A percentile compares a stretch with the other conserved stretches of the same genome.
Evolutionary conservation across 2,113 vertebrate species (phyloP).

Genomic region (Semicossyphus pulcher): DNA sequence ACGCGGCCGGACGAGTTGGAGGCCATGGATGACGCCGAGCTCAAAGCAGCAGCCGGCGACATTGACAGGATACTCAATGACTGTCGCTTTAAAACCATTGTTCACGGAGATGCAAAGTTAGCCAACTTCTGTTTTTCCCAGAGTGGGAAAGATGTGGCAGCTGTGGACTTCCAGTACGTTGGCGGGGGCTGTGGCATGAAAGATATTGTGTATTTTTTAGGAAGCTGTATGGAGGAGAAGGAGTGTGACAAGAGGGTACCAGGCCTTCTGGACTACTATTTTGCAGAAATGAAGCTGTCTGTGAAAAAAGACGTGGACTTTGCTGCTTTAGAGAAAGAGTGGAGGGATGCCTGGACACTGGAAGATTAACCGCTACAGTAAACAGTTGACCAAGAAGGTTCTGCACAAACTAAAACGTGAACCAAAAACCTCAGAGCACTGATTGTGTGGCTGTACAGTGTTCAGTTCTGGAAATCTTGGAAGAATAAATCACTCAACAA

Average conservation of each 20-base stretch:
- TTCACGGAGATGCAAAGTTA: constrained; percentile 84
- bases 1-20: constrained; percentile 84
- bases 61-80: constrained; percentile 75
- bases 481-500: not conserved
- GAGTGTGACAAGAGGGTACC: constrained; percentile 78
- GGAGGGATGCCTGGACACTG: constrained; percentile 83
- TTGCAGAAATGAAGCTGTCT: constrained; percentile 66
- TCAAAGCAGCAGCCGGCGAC: constrained; percentile 77
- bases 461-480: not conserved
- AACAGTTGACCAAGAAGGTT: constrained; percentile 76
- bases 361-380: constrained; percentile 82
- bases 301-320: constrained; percentile 63
- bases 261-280: constrained; percentile 77
- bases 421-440: not conserved
- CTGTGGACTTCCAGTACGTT: constrained; percentile 85
- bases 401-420: constrained; percentile 67
- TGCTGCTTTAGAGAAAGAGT: constrained; percentile 76
- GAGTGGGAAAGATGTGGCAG: constrained; percentile 71
- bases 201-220: constrained; percentile 81
- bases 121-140: constrained; percentile 85
- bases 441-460: not conserved
- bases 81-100: constrained; percentile 80
- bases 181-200: constrained; percentile 86
- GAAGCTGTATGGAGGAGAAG: constrained; percentile 81
- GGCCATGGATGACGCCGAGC: constrained; percentile 71